Conservation (phyloP, 2,888 invertebrate species). For the Latrodectus hesperus region DNA sequence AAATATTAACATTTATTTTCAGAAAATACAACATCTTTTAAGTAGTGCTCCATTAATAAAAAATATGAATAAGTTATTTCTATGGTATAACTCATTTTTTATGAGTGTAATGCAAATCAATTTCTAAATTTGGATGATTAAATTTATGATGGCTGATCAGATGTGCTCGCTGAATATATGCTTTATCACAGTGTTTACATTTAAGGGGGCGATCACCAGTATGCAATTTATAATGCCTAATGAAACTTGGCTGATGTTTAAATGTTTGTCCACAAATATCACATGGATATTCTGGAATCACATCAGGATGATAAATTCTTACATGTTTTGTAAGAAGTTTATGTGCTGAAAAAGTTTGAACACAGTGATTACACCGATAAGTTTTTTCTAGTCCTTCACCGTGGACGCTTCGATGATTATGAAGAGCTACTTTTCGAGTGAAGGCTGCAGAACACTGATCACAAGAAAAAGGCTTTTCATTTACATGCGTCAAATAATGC, state of each 20-base stretch:
- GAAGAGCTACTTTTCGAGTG: background rate
- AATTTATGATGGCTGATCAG: slow-evolving; percentile 5
- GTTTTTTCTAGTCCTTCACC: background rate
- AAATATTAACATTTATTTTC: no score
- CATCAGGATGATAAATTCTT: background rate
- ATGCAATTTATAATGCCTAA: slow-evolving; percentile 15
- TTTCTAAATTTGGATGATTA: background rate
- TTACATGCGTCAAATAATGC: slow-evolving; percentile 12
- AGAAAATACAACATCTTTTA: no score
- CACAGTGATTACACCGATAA: slow-evolving; percentile 3
- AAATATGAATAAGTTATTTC: no score
- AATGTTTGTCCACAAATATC: slow-evolving; percentile 22
- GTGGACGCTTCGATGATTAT: background rate
- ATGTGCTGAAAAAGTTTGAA: background rate
- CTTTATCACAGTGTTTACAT: slow-evolving; percentile 23
- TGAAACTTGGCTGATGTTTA: background rate
- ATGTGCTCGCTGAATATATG: slow-evolving; percentile 8
- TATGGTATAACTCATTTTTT: no score
- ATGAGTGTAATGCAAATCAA: slow-evolving; percentile 8
- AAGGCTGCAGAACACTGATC: background rate
- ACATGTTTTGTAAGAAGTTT: background rate
- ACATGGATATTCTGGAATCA: background rate
- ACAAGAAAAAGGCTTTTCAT: slow-evolving; percentile 16
- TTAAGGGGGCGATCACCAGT: slow-evolving; percentile 16
- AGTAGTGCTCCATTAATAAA: no score